Base-by-base conservation (phyloP, 2,797 vertebrate genomes). In the Urophycis tenuis region DNA sequence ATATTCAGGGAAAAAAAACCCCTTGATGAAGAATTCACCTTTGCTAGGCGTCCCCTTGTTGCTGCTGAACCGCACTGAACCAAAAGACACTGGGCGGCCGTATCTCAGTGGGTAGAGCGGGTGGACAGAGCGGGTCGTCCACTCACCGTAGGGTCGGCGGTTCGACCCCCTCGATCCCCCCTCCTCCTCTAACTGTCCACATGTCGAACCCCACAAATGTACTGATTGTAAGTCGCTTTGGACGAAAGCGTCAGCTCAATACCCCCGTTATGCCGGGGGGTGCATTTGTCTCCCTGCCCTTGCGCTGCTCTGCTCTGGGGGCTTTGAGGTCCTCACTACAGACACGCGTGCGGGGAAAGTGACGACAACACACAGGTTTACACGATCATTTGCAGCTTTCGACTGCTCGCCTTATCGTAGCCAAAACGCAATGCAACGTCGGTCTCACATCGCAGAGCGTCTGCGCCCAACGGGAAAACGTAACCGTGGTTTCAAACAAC, bases 51-150 rank as follows among this genome's bases (percentile, higher is more conserved):
- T 82, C 75, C 77, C 82, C 70, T 81, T 33, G 78, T 76, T 83
- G 84, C 81, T 85, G 83, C 87, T 88, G 80, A 34, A 71, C 83
- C 81, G 75, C 36, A 19, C 84, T 81, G 74, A 79, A 60, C 70
- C 64, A 73, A 77, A 32, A 71, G 77, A 78, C 45, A 73, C n/a
- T n/a, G n/a, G n/a, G n/a, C n/a, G n/a, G n/a, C n/a, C n/a, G n/a
- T n/a, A n/a, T n/a, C n/a, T n/a, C n/a, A n/a, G n/a, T n/a, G n/a
- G n/a, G n/a, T n/a, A n/a, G n/a, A n/a, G n/a, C n/a, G n/a, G n/a
- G n/a, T n/a, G n/a, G n/a, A n/a, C n/a, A n/a, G n/a, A n/a, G n/a
- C n/a, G n/a, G n/a, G n/a, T n/a, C n/a, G n/a, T n/a, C n/a, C n/a
- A n/a, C n/a, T n/a, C n/a, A n/a, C n/a, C n/a, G n/a, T n/a, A n/a